These are phyloP conservation scores for Seriola quinqueradiata DNA, from an alignment of 2,113 vertebrate genomes.

Conservation along the genomic window DNA sequence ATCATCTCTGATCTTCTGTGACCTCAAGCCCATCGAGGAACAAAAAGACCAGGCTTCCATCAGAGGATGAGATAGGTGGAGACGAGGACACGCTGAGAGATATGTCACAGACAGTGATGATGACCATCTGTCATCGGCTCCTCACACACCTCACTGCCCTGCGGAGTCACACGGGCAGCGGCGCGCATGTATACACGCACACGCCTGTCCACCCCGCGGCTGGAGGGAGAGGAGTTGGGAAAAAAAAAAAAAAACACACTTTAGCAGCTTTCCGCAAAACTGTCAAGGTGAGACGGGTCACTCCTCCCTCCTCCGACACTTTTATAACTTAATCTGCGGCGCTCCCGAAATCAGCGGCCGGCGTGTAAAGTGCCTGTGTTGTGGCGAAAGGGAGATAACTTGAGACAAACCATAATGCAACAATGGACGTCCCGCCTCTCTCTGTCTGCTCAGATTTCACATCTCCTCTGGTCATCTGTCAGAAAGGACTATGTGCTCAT, in stretches of 20 bases:
- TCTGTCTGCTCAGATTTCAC: slow-evolving; percentile 60
- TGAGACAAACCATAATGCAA: slow-evolving; percentile 55
- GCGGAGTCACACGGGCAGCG: background rate
- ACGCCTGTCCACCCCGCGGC: background rate
- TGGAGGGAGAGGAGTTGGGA: background rate
- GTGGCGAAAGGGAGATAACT: slow-evolving; percentile 54
- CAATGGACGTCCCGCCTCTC: slow-evolving; percentile 58
- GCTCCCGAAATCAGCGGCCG: slow-evolving; percentile 4
- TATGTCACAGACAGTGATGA: slow-evolving; percentile 35
- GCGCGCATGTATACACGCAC: background rate
- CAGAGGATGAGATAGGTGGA: slow-evolving; percentile 22
- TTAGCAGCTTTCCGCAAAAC: slow-evolving; percentile 20
- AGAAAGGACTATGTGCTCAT: slow-evolving; percentile 31
- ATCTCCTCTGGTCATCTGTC: slow-evolving; percentile 71
- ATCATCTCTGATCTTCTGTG: slow-evolving; percentile 58
- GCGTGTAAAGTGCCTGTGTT: slow-evolving; percentile 23
- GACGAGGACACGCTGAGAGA: slow-evolving; percentile 35
- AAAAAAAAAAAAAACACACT: background rate
- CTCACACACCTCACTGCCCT: slow-evolving; percentile 33
- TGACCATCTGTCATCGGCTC: slow-evolving; percentile 60
- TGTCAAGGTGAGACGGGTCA: slow-evolving; percentile 52
- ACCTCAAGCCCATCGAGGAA: slow-evolving; percentile 47
- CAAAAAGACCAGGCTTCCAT: slow-evolving; percentile 32
- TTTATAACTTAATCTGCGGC: slow-evolving; percentile 55
- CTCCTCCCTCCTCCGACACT: slow-evolving; percentile 23